Evolutionary conservation across 2,113 vertebrate species (phyloP).

Genomic region (Erythrocercus mccallii): DNA sequence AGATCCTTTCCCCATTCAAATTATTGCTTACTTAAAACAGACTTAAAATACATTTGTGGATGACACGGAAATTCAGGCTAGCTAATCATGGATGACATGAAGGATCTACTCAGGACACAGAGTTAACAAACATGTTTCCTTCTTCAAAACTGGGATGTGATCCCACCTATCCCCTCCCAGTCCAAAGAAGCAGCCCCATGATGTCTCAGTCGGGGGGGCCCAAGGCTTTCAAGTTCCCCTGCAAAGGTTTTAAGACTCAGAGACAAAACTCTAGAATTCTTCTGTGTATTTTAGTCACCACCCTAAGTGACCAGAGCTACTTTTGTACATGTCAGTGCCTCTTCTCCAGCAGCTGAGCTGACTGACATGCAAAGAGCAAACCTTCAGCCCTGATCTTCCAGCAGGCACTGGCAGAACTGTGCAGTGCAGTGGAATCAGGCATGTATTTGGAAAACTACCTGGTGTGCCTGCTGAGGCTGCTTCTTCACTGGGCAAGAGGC

Average conservation of each 20-base stretch:
- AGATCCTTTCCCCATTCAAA: background rate
- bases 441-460: background rate
- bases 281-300: background rate
- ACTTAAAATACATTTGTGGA: background rate
- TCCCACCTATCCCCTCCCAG: background rate
- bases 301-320: background rate
- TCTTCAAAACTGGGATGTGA: background rate
- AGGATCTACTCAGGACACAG: background rate
- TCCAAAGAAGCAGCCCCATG: background rate
- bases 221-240: background rate
- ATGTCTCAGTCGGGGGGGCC: background rate
- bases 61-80: background rate
- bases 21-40: background rate
- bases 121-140: background rate
- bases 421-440: rapidly evolving
- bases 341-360: background rate
- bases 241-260: background rate
- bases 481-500: rapidly evolving
- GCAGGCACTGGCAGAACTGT: rapidly evolving
- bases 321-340: background rate
- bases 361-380: background rate
- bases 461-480: background rate
- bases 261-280: background rate
- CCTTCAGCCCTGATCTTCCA: background rate
- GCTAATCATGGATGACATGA: background rate